Evolutionary conservation across 1,140 invertebrate species (phyloP), one percentile per base, ranked within the genome.

Genomic region (Frieseomelitta varia): DNA sequence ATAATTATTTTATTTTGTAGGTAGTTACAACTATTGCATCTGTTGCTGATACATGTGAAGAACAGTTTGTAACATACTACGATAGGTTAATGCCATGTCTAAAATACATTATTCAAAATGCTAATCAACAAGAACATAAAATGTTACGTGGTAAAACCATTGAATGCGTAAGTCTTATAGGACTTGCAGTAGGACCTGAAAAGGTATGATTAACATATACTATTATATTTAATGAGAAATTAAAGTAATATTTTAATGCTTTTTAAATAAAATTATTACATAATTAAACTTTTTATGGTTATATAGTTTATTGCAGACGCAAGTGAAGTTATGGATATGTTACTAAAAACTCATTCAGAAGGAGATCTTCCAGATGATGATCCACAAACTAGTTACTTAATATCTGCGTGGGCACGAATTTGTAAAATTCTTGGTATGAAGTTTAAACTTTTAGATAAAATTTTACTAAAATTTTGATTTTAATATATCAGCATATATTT

Each of bases 121-220:
- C 99, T 6, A 98, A 96, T 85, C 97, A 97, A 2, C 96, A 97
- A 39, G 98, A 99, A 91, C 95, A 99, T 39, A 97, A 98, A 91
- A 95, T 99, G 92, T 95, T 99, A 11, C 96, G 99, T 73, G 99
- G 97, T 82, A 99, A 99, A 94, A 99, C 98, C 0, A 99, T 99
- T 88, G 99, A 99, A 94, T 99, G 99, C 93, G 98, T 99, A 55
- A 99, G 98, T 93, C 95, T 99, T 47, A 99, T 99, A 93, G 99
- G 99, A 72, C 95, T 99, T 85, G 99, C 99, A 85, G 99, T 99
- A 77, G 99, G 99, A 15, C 96, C 97, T 72, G 98, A 99, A 85
- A 99, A 99, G 94, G 96, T 97, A 93, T 80, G 85, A 55, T 61
- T n/a, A 61, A n/a, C 24, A 14, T 61, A 61, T 67, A 67, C 68